A percentile compares a stretch with the other conserved stretches of the same genome.
phyloP scores from a whole-genome alignment of 2,113 vertebrate species.

The Pachyramphus minor region DNA sequence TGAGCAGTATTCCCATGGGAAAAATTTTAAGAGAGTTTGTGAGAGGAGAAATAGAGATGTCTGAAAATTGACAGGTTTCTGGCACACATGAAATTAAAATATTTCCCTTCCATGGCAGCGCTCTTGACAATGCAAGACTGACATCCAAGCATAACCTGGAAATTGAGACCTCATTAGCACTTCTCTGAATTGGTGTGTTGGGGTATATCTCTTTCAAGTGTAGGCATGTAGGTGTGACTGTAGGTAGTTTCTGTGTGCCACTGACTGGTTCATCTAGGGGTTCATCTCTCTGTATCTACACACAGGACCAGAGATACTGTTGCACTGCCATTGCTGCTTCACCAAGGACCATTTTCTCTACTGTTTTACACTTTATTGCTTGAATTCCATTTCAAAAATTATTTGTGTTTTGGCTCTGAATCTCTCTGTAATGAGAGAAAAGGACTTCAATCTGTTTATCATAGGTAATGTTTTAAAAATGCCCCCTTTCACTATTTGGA shows the following conservation, averaged over 20 bases:
- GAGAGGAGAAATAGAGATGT: constrained; percentile 44
- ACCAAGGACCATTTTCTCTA: neutral
- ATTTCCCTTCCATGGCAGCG: neutral
- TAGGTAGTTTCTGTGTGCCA: neutral
- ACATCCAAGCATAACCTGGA: constrained; percentile 23
- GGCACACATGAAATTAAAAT: constrained; percentile 32
- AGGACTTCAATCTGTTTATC: neutral
- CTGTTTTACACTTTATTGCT: neutral
- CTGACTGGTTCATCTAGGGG: neutral
- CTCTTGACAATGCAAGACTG: constrained; percentile 21
- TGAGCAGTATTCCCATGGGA: neutral
- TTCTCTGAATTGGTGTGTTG: neutral
- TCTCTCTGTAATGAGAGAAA: neutral
- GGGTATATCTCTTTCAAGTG: fast-evolving
- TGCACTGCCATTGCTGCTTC: neutral
- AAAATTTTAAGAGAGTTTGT: constrained; percentile 1
- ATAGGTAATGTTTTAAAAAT: neutral
- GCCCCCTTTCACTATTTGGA: neutral
- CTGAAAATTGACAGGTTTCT: constrained; percentile 41
- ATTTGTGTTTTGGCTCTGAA: neutral
- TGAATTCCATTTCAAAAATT: neutral
- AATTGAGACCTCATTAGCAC: constrained; percentile 27
- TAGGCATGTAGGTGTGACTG: neutral
- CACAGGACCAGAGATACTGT: neutral
- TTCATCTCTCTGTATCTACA: neutral